Evolutionary conservation across 2,888 invertebrate genomes (phyloP), one percentile per base, ranked within the genome.

Genomic region (Thecophora atra): DNA sequence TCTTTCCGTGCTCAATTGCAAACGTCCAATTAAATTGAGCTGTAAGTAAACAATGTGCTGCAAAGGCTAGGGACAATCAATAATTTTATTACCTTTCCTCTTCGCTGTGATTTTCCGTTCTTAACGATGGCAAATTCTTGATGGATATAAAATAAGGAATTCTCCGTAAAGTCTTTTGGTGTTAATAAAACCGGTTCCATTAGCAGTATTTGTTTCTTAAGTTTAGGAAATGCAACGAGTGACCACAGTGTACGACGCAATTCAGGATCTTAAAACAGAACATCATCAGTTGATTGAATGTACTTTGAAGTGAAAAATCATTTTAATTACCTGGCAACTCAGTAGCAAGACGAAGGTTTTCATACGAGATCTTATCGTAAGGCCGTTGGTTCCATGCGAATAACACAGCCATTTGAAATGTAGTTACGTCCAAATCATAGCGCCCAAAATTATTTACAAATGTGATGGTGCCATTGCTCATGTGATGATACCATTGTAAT

Each of bases 361-460:
- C 99, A 83, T 98, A 97, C n/a, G 95, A 93, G 75, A 99, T 93
- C 87, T 92, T 94, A 81, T 98, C 98, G 79, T 91, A 88, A 1
- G 96, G 96, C 77, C 98, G 90, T 85, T 98, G 97, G 89, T 99
- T 99, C 98, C 98, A 99, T 19, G 98, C 97, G 88, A 98, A 99
- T 58, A 99, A 88, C 19, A 99, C 98, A 52, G 98, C 98, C 98
- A 99, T 98, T 91, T 99, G 99, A 88, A 99, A 99, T 30, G 99
- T 99, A 17, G 99, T 99, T 7, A 99, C 98, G 85, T 99, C 99
- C 80, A 99, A 89, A 87, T 99, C 99, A 88, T 95, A 99, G 79
- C 95, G 92, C 1, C 98, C 99, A 70, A 95, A 91, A 78, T 93
- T 91, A 86, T 97, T 98, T 0, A 92, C 91, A 88, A 99, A 99